Percentiles rank a stretch among this genome's conserved stretches.
These are phyloP conservation scores for Pseudolaguvia tuberculata DNA, from an alignment of 2,113 vertebrate species.

Conservation along the genomic window DNA sequence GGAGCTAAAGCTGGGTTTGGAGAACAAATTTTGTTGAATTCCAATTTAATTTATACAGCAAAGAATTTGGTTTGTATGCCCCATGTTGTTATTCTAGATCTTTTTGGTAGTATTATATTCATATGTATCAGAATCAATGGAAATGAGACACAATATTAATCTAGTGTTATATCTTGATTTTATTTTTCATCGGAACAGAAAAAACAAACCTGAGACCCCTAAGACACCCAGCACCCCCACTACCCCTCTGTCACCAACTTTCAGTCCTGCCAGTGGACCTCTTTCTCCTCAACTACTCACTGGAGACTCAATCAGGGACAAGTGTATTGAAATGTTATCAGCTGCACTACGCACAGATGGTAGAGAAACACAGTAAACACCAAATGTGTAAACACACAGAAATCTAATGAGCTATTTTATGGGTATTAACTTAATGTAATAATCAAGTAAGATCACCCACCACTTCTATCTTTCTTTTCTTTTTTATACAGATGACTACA, in stretches of 20 bases:
- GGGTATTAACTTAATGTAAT: background rate
- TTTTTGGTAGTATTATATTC: background rate
- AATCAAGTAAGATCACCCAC: too few relatives aligned
- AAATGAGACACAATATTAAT: background rate
- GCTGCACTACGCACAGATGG: slow-evolving; percentile 83
- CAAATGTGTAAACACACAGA: background rate
- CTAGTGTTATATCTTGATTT: background rate
- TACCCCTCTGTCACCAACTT: slow-evolving; percentile 77
- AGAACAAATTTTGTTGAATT: background rate
- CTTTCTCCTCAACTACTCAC: slow-evolving; percentile 77
- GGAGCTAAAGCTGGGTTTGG: background rate
- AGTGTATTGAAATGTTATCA: slow-evolving; percentile 90
- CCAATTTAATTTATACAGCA: background rate
- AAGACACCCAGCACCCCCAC: slow-evolving; percentile 75
- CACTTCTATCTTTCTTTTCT: background rate
- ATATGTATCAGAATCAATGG: background rate
- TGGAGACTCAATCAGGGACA: slow-evolving; percentile 85
- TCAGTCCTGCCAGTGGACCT: slow-evolving; percentile 62
- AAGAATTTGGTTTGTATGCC: background rate
- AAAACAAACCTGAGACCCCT: slow-evolving; percentile 67
- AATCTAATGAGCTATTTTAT: background rate
- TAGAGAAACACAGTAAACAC: slow-evolving; percentile 57
- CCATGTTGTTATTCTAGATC: too few relatives aligned
- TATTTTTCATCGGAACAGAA: slow-evolving; percentile 61
- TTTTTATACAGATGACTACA: slow-evolving; percentile 77